Evolutionary conservation across 1,140 invertebrate species (phyloP).

Genomic region (Tachypleus tridentatus): DNA sequence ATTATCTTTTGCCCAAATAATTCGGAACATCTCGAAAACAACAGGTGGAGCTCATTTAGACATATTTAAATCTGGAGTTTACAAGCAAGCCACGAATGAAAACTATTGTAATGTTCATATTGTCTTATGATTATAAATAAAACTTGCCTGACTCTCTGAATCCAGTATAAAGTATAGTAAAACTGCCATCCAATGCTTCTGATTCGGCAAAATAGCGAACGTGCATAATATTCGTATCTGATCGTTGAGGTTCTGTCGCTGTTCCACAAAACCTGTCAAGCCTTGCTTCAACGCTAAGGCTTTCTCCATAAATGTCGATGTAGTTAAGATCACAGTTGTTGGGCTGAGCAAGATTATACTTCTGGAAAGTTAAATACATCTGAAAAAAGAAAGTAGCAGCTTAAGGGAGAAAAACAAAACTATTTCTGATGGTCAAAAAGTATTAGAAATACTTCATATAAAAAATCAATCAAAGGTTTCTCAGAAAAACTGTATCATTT

Average conservation of each 20-base stretch:
- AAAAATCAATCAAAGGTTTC: too few species aligned
- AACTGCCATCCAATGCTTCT: slow-evolving; percentile 49
- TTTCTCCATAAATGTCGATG: slow-evolving; percentile 58
- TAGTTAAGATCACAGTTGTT: slow-evolving; percentile 75
- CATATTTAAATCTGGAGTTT: too few species aligned
- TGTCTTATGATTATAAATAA: too few species aligned
- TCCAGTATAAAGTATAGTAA: slow-evolving; percentile 57
- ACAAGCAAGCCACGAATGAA: too few species aligned
- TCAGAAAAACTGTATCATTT: too few species aligned
- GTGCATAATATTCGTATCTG: slow-evolving; percentile 39
- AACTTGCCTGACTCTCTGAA: slow-evolving; percentile 41
- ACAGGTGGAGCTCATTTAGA: too few species aligned
- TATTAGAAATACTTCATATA: too few species aligned
- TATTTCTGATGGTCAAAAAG: too few species aligned
- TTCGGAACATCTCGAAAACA: too few species aligned
- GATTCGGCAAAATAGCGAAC: slow-evolving; percentile 55
- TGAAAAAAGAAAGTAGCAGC: slow-evolving; percentile 24
- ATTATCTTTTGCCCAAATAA: too few species aligned
- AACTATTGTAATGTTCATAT: too few species aligned
- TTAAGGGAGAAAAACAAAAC: too few species aligned
- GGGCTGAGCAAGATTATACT: slow-evolving; percentile 53
- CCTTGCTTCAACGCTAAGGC: slow-evolving; percentile 40
- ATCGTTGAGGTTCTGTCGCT: slow-evolving; percentile 51
- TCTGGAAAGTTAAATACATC: slow-evolving; percentile 57
- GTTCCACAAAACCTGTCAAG: slow-evolving; percentile 48